Evolutionary conservation across 2,797 vertebrate species (phyloP).

Genomic region (Onychomys torridus): DNA sequence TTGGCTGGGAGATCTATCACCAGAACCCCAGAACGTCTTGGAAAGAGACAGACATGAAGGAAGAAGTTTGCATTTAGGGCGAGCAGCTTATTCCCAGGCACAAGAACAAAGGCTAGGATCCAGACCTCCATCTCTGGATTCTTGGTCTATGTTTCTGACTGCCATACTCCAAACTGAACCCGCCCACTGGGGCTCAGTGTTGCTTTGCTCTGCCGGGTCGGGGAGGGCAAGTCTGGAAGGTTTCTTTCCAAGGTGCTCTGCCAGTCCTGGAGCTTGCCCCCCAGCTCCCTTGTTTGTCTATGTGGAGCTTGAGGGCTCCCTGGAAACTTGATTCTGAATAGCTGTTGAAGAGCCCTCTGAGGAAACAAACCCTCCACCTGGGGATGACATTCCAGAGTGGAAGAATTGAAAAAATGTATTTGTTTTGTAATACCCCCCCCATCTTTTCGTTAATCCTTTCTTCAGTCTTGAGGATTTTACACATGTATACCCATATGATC

Average conservation of each 20-base stretch:
- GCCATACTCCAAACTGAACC: accelerated
- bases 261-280: not conserved
- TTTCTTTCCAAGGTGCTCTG: accelerated
- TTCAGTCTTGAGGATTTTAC: not conserved
- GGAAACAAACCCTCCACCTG: slow-evolving; percentile 36
- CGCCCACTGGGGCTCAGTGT: not conserved
- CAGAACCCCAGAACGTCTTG: not conserved
- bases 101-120: not conserved
- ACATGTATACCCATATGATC: no score
- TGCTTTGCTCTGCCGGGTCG: not conserved
- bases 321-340: slow-evolving; percentile 22
- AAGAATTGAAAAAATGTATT: not conserved
- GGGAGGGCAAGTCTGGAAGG: not conserved
- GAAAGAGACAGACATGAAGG: not conserved
- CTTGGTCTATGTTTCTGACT: accelerated
- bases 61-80: not conserved
- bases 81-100: not conserved
- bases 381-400: slow-evolving; percentile 23
- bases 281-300: not conserved
- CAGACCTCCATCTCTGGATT: not conserved
- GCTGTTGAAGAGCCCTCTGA: slow-evolving; percentile 3
- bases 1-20: not conserved
- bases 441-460: not conserved
- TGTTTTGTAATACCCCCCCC: not conserved
- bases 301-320: accelerated